Conservation (phyloP, 2,113 vertebrate genomes). For the Chrysemys picta region DNA sequence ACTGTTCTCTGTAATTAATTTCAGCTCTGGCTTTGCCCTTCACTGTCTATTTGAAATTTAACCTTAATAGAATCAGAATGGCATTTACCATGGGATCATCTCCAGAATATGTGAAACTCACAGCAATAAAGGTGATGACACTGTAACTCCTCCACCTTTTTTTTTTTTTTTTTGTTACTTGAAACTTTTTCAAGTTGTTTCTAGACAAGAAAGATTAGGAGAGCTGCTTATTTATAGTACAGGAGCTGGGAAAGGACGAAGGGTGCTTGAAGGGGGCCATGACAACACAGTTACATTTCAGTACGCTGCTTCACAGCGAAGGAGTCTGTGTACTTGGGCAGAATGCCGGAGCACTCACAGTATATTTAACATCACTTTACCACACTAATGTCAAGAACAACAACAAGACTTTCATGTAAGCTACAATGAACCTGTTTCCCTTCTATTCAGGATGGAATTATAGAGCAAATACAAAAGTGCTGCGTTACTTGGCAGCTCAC, state of each 20-base stretch:
- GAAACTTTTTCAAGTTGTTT: conserved; percentile 37
- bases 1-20: conserved; percentile 65
- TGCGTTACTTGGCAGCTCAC: neutral
- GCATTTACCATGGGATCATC: conserved; percentile 25
- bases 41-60: conserved; percentile 69
- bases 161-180: conserved; percentile 1
- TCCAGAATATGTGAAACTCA: conserved; percentile 48
- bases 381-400: neutral
- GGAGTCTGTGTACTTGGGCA: neutral
- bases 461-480: neutral
- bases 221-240: neutral
- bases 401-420: neutral
- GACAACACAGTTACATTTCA: neutral
- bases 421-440: neutral
- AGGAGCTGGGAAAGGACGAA: neutral
- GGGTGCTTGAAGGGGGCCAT: neutral
- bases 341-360: neutral
- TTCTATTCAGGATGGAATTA: neutral
- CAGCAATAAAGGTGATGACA: conserved; percentile 58
- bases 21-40: conserved; percentile 64
- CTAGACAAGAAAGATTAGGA: conserved; percentile 24
- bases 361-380: neutral
- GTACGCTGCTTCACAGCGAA: neutral
- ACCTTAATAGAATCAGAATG: conserved; percentile 65
- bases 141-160: conserved; percentile 10